Base-by-base conservation (phyloP, 2,888 invertebrate species). In the Steinernema carpocapsae region DNA sequence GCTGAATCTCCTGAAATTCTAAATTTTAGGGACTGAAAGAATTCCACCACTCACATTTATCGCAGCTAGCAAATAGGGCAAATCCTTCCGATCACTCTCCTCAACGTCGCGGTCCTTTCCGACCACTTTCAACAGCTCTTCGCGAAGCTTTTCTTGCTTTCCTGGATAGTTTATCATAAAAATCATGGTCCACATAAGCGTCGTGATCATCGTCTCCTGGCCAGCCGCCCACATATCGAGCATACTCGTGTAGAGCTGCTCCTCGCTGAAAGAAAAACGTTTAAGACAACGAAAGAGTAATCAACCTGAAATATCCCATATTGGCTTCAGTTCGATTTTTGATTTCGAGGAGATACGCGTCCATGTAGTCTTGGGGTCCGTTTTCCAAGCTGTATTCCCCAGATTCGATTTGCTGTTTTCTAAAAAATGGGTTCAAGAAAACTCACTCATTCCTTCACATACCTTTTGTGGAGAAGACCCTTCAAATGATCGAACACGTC, bases 201-300 rank as follows among this genome's bases (percentile, higher is more conserved):
- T 64, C 29, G 64, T 26, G 17, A 64, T 64, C 64, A 64, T 64
- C 64, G 64, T 64, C 64, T 64, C 64, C 64, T 64, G 64, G n/a
- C 64, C 64, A 6, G 64, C 64, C 17, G 64, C 64, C 64, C 64
- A 64, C 64, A 64, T 64, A 17, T 64, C 64, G 12, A 64, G 64
- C 17, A 64, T 26, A 32, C 64, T 64, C 32, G 64, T 29, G 64
- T 32, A 64, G 64, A 64, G 64, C 64, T 64, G 64, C 17, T 64
- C 32, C 17, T 64, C 64, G 37, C 64, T 64, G 26, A 17, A 37
- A 37, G 37, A 3, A 37, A 37, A 37, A 37, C n/a, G n/a, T n/a
- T n/a, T n/a, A n/a, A n/a, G n/a, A n/a, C n/a, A n/a, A n/a, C n/a
- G n/a, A n/a, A n/a, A n/a, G n/a, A n/a, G n/a, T n/a, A n/a, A n/a